Percentiles rank a stretch among this genome's conserved stretches.
These are phyloP conservation scores for Calypte anna DNA, from an alignment of 2,113 vertebrate genomes.

Conservation along the genomic window DNA sequence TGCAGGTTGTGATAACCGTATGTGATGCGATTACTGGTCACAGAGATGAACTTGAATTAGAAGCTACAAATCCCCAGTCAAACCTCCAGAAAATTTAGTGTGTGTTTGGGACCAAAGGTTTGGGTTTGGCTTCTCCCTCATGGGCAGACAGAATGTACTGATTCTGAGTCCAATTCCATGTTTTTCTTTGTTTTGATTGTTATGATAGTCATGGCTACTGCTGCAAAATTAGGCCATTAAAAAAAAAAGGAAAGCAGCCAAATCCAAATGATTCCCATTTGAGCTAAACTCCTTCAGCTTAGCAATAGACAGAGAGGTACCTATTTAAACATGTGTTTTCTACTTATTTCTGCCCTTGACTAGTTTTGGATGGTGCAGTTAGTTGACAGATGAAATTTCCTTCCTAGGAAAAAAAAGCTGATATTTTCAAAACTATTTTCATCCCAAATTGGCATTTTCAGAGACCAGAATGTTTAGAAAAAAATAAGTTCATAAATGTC, in stretches of 20 bases:
- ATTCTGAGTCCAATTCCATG: slow-evolving; percentile 36
- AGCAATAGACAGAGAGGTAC: slow-evolving; percentile 24
- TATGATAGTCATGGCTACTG: slow-evolving; percentile 62
- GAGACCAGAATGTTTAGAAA: slow-evolving; percentile 40
- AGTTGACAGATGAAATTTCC: slow-evolving; percentile 51
- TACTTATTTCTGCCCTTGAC: slow-evolving; percentile 42
- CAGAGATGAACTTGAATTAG: background rate
- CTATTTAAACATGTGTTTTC: slow-evolving; percentile 54
- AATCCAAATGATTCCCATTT: slow-evolving; percentile 42
- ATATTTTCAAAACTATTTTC: slow-evolving; percentile 65
- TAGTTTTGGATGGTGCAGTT: slow-evolving; percentile 59
- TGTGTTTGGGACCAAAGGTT: slow-evolving; percentile 29
- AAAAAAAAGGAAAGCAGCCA: slow-evolving; percentile 32
- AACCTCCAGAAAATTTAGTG: background rate
- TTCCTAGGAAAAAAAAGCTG: slow-evolving; percentile 43
- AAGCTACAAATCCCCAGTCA: background rate
- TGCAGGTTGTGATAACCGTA: background rate
- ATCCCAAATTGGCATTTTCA: slow-evolving; percentile 43
- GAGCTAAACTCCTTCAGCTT: slow-evolving; percentile 21
- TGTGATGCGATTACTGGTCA: background rate
- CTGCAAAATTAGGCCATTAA: slow-evolving; percentile 50
- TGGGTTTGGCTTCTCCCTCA: slow-evolving; percentile 31
- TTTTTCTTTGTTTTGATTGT: slow-evolving; percentile 59
- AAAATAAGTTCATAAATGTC: slow-evolving; percentile 41
- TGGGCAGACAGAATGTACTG: slow-evolving; percentile 23